Conservation (phyloP, 2,888 invertebrate species). For the Spicauda simplicius region DNA sequence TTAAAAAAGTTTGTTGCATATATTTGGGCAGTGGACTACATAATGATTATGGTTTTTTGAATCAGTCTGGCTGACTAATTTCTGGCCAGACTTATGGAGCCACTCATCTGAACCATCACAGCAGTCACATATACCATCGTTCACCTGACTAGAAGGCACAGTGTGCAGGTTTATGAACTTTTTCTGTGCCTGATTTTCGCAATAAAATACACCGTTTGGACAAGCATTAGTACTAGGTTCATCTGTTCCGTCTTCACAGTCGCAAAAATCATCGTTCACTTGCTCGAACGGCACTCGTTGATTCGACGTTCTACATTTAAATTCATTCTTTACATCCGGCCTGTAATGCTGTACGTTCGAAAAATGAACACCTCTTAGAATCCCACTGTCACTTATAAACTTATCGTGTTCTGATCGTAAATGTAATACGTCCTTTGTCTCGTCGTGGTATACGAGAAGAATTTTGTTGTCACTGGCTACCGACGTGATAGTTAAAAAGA, state of each 20-base stretch:
- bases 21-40: constrained; percentile 64
- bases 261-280: constrained; percentile 94
- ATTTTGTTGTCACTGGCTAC: constrained; percentile 56
- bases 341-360: constrained; percentile 67
- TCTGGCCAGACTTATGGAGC: constrained; percentile 56
- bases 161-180: constrained; percentile 64
- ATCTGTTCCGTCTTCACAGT: constrained; percentile 91
- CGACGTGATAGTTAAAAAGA: constrained; percentile 69
- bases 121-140: constrained; percentile 97
- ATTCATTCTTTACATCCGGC: constrained; percentile 65
- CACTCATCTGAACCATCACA: constrained; percentile 97
- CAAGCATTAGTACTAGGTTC: constrained; percentile 96
- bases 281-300: constrained; percentile 65
- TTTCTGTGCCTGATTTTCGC: constrained; percentile 83
- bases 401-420: constrained; percentile 67
- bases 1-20: constrained; percentile 48
- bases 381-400: constrained; percentile 69
- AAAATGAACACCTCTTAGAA: constrained; percentile 70
- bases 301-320: constrained; percentile 71
- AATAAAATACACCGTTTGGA: constrained; percentile 92
- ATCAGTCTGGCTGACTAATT: constrained; percentile 65
- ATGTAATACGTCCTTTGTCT: constrained; percentile 55
- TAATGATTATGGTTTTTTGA: constrained; percentile 60
- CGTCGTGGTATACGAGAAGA: constrained; percentile 58
- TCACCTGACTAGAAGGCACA: constrained; percentile 91